These are phyloP conservation scores for Ormyrus rosae DNA, from an alignment of 2,888 invertebrate genomes.

Conservation along the genomic window DNA sequence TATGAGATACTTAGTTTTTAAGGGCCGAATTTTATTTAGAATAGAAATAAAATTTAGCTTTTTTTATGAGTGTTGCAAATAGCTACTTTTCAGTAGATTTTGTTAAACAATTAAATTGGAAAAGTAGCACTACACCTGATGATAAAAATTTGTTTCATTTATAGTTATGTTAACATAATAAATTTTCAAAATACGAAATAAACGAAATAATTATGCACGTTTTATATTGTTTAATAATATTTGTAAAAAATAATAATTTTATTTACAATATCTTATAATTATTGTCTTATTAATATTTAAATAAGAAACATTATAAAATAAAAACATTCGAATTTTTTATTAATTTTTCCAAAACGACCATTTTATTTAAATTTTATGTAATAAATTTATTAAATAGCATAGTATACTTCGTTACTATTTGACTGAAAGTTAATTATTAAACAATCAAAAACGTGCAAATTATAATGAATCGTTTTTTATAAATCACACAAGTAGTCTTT, in stretches of 20 bases:
- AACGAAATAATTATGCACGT: slow-evolving; percentile 28
- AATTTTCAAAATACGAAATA: slow-evolving; percentile 18
- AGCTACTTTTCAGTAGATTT: slow-evolving; percentile 10
- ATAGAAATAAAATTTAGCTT: slow-evolving; percentile 30
- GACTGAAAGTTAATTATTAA: slow-evolving; percentile 19
- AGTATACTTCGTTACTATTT: background rate
- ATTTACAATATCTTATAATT: background rate
- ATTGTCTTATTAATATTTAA: background rate
- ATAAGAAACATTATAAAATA: too few species aligned
- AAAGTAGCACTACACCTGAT: slow-evolving; percentile 17
- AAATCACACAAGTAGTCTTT: background rate
- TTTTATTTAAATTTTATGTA: slow-evolving; percentile 16
- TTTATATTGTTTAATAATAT: slow-evolving; percentile 14
- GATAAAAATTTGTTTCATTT: slow-evolving; percentile 23
- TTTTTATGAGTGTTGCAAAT: slow-evolving; percentile 3
- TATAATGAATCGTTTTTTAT: slow-evolving; percentile 17
- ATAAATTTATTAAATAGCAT: slow-evolving; percentile 5
- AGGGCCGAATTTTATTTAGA: slow-evolving; percentile 29
- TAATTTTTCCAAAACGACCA: background rate
- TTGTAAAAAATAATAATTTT: background rate
- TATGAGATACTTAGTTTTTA: slow-evolving; percentile 43
- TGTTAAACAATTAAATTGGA: slow-evolving; percentile 21
- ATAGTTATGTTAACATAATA: slow-evolving; percentile 1
- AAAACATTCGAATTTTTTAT: background rate
- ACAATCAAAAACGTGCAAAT: slow-evolving; percentile 24